Base-by-base conservation (phyloP, 2,888 invertebrate genomes). In the Corythucha ciliata region DNA sequence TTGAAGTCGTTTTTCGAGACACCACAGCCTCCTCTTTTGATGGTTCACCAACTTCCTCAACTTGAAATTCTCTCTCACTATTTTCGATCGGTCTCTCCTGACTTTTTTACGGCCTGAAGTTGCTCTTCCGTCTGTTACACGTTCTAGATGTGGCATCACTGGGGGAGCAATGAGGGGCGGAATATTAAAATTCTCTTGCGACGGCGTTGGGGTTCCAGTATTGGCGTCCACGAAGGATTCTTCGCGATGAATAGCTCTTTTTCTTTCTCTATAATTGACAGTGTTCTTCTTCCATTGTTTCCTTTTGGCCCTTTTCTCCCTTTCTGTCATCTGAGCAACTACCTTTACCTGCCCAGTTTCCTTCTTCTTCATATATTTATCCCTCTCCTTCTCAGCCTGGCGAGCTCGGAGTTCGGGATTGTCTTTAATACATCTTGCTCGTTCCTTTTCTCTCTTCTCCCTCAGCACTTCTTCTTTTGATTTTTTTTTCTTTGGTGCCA, bases 361-460 rank as follows among this genome's bases (percentile, higher is more conserved):
- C 40, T 40, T 40, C 22, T 40, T 40, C 40, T 40, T 40, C 6
- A 26, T 26, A 22, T 42, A 42, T 29, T 42, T 42, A 4, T 26
- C 42, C 18, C 26, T 42, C 27, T 42, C 42, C 42, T 42, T 42
- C 42, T 42, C 42, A 42, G 42, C 42, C 29, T 42, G 42, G 27
- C 27, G 42, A 4, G 42, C 42, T 26, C 27, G 25, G 6, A 26
- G 18, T 16, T 26, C 42, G 8, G 42, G 27, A 29, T 42, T 29
- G 16, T 42, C 27, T 26, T 14, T 42, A 14, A 26, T 26, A 10
- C 27, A 29, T 42, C 42, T 42, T 6, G 25, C 42, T 26, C 42
- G 7, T 42, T 42, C 42, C 27, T 24, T 42, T 16, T 42, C 25
- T 18, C 42, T 42, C 42, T 42, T 42, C 42, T n/a, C 27, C 42